These are phyloP conservation scores for Macrobrachium nipponense DNA, from an alignment of 1,140 invertebrate species.

Conservation along the genomic window DNA sequence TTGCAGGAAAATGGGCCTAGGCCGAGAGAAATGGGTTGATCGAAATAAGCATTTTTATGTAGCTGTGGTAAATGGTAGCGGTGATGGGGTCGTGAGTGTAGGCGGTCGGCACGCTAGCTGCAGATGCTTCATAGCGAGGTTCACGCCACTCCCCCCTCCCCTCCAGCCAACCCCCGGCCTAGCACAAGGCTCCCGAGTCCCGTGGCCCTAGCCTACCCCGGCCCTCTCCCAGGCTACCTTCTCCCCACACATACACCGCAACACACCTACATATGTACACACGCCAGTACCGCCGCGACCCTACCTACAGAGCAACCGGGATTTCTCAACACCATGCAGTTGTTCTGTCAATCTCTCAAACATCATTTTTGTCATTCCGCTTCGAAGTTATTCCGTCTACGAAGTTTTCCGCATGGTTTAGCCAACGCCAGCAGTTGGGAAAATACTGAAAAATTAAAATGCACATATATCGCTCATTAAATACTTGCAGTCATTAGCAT, in stretches of 20 bases:
- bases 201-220: neutral
- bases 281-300: conserved; percentile 19
- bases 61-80: too few species aligned
- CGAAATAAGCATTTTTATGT: too few species aligned
- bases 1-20: too few species aligned
- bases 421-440: too few species aligned
- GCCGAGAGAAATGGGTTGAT: too few species aligned
- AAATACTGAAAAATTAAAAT: too few species aligned
- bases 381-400: neutral
- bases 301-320: conserved; percentile 20
- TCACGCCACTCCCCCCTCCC: neutral
- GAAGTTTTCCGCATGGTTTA: too few species aligned
- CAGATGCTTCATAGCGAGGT: too few species aligned
- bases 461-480: too few species aligned
- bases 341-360: conserved; percentile 17
- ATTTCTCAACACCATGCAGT: conserved; percentile 27
- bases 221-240: neutral
- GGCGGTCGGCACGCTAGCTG: too few species aligned
- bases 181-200: neutral
- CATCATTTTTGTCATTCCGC: neutral
- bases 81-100: too few species aligned
- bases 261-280: conserved; percentile 23
- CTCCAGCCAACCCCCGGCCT: neutral
- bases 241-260: conserved; percentile 21
- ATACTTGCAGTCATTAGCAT: too few species aligned